These are phyloP conservation scores for Tursiops truncatus DNA, from an alignment of 2,113 vertebrate genomes.

Conservation along the genomic window DNA sequence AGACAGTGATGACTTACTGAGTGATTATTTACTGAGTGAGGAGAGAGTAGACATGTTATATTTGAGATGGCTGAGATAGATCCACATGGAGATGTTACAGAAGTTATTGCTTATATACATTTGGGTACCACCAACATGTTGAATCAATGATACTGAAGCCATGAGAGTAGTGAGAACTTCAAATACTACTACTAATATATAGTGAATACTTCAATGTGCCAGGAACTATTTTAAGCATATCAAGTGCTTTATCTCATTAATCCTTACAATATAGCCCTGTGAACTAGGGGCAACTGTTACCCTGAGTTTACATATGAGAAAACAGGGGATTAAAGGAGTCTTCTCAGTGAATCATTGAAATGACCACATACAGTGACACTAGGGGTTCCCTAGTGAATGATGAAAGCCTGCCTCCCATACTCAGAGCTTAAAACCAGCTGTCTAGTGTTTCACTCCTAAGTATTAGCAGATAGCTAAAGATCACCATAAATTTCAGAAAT, in stretches of 20 bases:
- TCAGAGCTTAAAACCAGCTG: not conserved
- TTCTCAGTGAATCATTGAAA: slow-evolving; percentile 35
- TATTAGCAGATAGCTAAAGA: not conserved
- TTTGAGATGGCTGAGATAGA: not conserved
- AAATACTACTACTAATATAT: not conserved
- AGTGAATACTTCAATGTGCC: not conserved
- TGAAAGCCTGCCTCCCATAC: not conserved
- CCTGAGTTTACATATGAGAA: not conserved
- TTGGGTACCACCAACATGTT: not conserved
- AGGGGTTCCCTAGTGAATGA: not conserved
- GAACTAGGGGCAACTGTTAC: not conserved
- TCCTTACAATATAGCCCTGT: not conserved
- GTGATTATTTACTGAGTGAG: not conserved
- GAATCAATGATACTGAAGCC: not conserved
- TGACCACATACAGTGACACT: not conserved
- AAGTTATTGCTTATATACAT: not conserved
- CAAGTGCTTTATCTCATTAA: slow-evolving; percentile 25
- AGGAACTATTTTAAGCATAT: not conserved
- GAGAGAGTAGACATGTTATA: not conserved
- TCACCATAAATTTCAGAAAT: not conserved
- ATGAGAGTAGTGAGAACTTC: not conserved
- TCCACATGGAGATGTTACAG: not conserved
- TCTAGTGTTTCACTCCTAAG: not conserved
- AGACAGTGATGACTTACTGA: not conserved
- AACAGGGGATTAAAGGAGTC: slow-evolving; percentile 11